Evolutionary conservation across 1,140 invertebrate genomes (phyloP).

Genomic region (Gryllus bimaculatus): DNA sequence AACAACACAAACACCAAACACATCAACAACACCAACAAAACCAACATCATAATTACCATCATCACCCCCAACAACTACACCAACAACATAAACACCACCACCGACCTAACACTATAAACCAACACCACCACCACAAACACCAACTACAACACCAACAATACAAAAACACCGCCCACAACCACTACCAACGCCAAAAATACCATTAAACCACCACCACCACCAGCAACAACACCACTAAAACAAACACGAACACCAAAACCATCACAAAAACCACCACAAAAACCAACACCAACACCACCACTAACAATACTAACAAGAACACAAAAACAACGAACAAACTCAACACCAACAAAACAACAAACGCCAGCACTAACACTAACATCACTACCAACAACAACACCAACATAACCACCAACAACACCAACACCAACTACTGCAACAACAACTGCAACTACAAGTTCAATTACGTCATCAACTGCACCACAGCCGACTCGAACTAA

Average conservation of each 20-base stretch:
- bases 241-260: no score
- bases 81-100: no score
- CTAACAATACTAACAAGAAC: background rate
- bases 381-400: background rate
- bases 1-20: background rate
- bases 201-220: no score
- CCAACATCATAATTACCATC: background rate
- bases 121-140: no score
- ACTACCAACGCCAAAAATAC: no score
- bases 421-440: background rate
- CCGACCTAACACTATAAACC: no score
- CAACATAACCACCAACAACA: background rate
- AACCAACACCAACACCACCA: background rate
- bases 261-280: no score
- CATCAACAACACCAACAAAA: background rate
- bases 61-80: background rate
- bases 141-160: no score
- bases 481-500: background rate
- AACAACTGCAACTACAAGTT: background rate
- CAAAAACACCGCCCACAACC: no score
- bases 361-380: background rate
- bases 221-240: no score
- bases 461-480: background rate
- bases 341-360: background rate
- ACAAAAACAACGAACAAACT: no score